A percentile compares a stretch with the other conserved stretches of the same genome.
phyloP scores from a whole-genome alignment of 2,797 vertebrate species.

The Bryconaethiops microstoma region DNA sequence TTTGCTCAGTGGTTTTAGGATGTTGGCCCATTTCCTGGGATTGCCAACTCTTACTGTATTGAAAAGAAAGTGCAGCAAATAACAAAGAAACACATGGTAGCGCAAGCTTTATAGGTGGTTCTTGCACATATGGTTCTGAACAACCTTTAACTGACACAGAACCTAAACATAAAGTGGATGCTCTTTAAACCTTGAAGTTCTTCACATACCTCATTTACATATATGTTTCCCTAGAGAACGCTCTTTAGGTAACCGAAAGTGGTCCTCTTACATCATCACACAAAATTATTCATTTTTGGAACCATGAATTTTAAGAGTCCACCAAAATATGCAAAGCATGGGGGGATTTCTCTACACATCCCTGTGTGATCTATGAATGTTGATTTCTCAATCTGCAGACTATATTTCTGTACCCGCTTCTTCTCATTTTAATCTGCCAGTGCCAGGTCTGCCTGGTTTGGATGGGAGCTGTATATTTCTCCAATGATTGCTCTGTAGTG shows the following conservation, averaged over 20 bases:
- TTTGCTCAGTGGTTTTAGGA: not conserved
- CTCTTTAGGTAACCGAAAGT: not conserved
- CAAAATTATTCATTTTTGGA: not conserved
- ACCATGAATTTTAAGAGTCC: not conserved
- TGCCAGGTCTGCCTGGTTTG: conserved; percentile 32
- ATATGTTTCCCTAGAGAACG: not conserved
- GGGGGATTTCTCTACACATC: not conserved
- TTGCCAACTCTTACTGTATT: not conserved
- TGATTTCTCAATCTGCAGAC: not conserved
- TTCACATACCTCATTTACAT: not conserved
- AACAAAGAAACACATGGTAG: not conserved
- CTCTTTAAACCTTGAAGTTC: not conserved
- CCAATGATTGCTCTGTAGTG: conserved; percentile 49
- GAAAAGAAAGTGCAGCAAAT: conserved; percentile 13
- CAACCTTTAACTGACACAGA: not conserved
- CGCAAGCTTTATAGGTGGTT: not conserved
- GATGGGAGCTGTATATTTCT: conserved; percentile 43
- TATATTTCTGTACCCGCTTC: not conserved
- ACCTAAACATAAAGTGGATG: not conserved
- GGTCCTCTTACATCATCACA: not conserved
- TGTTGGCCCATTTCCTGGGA: not conserved
- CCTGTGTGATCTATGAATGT: not conserved
- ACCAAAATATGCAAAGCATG: not conserved
- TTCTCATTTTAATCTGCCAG: conserved; percentile 18
- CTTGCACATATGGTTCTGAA: not conserved